Conservation (phyloP, 2,888 invertebrate species). For the Steinernema hermaphroditum region DNA sequence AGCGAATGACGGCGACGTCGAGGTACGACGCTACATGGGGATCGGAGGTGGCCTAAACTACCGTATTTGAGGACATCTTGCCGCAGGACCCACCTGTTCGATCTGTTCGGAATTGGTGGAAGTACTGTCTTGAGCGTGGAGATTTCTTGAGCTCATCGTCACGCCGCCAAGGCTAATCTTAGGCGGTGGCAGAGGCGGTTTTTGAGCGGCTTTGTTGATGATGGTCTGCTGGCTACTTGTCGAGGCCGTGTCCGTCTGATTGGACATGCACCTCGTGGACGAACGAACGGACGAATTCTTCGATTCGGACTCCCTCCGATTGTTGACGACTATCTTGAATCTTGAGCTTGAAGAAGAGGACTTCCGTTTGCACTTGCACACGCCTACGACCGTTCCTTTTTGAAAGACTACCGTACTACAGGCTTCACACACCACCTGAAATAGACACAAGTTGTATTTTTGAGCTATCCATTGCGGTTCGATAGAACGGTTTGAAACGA, state of each 20-base stretch:
- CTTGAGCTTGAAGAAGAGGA: conserved; percentile 7
- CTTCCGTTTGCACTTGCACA: conserved; percentile 48
- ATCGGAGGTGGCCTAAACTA: conserved; percentile 71
- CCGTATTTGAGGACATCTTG: conserved; percentile 27
- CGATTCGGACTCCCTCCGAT: conserved; percentile 2
- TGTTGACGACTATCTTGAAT: conserved; percentile 19
- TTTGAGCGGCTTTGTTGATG: conserved; percentile 37
- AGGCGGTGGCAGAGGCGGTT: conserved; percentile 30
- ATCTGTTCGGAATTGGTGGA: background rate
- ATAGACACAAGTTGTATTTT: background rate
- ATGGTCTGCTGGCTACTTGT: conserved; percentile 60
- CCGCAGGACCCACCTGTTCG: background rate
- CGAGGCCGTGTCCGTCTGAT: conserved; percentile 46
- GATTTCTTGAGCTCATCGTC: conserved; percentile 5
- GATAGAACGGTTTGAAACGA: too few species aligned
- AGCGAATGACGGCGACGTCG: conserved; percentile 91
- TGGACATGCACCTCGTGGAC: background rate
- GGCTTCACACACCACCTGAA: conserved; percentile 42
- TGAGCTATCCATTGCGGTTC: too few species aligned
- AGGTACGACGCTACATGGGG: conserved; percentile 82
- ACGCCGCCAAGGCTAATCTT: conserved; percentile 23
- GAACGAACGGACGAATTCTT: background rate
- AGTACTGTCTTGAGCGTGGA: conserved; percentile 9
- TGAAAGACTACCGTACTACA: conserved; percentile 74
- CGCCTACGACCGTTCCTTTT: conserved; percentile 75